These are phyloP conservation scores for Rugalucina vietnamica DNA, from an alignment of 2,888 invertebrate species.

Conservation along the genomic window DNA sequence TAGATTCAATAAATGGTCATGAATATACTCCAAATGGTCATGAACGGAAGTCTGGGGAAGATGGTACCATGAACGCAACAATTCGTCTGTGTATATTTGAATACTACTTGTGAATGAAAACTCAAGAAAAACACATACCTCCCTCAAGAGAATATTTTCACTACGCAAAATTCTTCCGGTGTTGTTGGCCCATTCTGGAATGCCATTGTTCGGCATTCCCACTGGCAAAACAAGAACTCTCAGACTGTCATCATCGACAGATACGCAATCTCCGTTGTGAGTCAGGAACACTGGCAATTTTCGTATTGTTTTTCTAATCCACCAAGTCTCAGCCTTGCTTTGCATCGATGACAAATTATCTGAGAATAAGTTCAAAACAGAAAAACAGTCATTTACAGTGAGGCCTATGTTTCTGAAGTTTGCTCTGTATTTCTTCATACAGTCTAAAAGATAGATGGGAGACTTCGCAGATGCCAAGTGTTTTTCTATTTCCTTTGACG, in stretches of 20 bases:
- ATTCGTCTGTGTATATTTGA: constrained; percentile 3
- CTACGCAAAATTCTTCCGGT: background rate
- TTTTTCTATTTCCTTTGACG: background rate
- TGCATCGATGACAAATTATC: background rate
- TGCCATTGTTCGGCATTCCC: background rate
- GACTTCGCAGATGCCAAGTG: background rate
- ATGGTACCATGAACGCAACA: constrained; percentile 1
- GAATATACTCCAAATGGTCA: constrained; percentile 17
- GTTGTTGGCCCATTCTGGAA: background rate
- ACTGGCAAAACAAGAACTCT: background rate
- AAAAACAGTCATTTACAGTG: background rate
- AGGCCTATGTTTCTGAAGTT: background rate
- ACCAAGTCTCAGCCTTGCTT: background rate
- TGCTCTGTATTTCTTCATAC: background rate
- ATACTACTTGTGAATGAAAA: background rate
- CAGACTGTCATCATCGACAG: background rate
- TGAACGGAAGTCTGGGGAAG: background rate
- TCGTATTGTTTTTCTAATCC: background rate
- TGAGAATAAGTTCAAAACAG: background rate
- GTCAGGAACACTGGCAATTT: background rate
- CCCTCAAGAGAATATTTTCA: background rate
- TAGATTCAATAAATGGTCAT: background rate
- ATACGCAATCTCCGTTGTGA: background rate
- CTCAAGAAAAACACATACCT: background rate
- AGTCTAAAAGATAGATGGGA: background rate